phyloP scores from a whole-genome alignment of 2,113 vertebrate species.

The Malurus cyaneus region DNA sequence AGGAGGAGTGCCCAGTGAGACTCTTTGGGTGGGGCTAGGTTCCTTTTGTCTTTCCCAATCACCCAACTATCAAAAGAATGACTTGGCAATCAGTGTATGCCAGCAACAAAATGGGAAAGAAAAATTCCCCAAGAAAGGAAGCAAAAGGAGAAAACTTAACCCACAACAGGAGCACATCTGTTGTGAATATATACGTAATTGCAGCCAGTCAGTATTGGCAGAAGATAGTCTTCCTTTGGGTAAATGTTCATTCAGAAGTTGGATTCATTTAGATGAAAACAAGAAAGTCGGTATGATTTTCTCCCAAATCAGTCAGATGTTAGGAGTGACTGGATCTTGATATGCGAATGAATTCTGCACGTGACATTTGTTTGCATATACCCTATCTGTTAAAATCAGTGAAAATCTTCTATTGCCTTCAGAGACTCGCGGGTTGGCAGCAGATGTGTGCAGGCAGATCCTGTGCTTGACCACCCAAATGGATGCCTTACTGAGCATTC shows the following conservation, averaged over 20 bases:
- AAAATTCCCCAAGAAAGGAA: too few relatives aligned
- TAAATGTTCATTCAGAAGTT: background rate
- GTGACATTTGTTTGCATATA: background rate
- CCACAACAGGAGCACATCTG: background rate
- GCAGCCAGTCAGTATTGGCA: background rate
- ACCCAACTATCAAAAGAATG: too few relatives aligned
- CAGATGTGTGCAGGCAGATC: background rate
- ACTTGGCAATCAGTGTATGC: too few relatives aligned
- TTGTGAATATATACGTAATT: background rate
- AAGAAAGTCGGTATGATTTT: background rate
- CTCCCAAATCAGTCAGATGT: background rate
- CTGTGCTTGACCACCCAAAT: background rate
- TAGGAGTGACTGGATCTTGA: background rate
- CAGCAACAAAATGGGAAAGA: too few relatives aligned
- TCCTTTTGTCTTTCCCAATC: too few relatives aligned
- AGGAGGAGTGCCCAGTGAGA: too few relatives aligned
- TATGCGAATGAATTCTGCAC: background rate
- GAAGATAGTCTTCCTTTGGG: background rate
- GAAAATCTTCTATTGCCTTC: background rate
- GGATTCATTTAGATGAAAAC: background rate
- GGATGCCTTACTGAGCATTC: background rate
- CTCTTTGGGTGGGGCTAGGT: too few relatives aligned
- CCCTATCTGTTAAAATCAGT: background rate
- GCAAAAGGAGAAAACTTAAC: too few relatives aligned
- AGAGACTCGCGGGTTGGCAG: background rate